phyloP scores from a whole-genome alignment of 2,888 invertebrate species.

The Acronicta alni region DNA sequence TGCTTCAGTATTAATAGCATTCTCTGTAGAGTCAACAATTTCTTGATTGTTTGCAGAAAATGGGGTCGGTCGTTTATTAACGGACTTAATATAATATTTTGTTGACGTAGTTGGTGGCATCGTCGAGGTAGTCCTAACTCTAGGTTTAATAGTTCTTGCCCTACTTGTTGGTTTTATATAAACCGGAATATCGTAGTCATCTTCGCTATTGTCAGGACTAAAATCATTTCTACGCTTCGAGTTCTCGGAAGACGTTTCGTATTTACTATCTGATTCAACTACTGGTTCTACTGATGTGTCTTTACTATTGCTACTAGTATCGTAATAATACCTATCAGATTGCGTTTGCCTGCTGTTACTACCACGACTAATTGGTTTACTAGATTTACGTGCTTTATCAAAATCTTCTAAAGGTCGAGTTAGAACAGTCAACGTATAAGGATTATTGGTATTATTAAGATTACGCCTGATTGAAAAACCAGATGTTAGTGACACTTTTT shows the following conservation, averaged over 20 bases:
- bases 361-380: slow-evolving; percentile 35
- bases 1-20: slow-evolving; percentile 66
- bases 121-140: slow-evolving; percentile 48
- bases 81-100: slow-evolving; percentile 78
- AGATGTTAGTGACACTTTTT: slow-evolving; percentile 83
- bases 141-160: slow-evolving; percentile 46
- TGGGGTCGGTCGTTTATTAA: slow-evolving; percentile 75
- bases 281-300: slow-evolving; percentile 56
- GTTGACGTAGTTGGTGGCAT: slow-evolving; percentile 57
- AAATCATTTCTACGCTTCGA: slow-evolving; percentile 68
- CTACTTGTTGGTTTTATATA: slow-evolving; percentile 62
- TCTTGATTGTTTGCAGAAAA: slow-evolving; percentile 60
- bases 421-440: slow-evolving; percentile 83
- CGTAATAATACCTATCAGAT: slow-evolving; percentile 67
- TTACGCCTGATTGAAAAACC: slow-evolving; percentile 86
- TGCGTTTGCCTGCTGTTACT: slow-evolving; percentile 56
- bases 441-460: slow-evolving; percentile 78
- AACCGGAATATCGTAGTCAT: slow-evolving; percentile 70
- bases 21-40: slow-evolving; percentile 68
- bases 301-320: slow-evolving; percentile 64
- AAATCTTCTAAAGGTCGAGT: slow-evolving; percentile 77
- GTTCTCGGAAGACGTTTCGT: slow-evolving; percentile 58
- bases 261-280: slow-evolving; percentile 53
- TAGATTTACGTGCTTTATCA: slow-evolving; percentile 54
- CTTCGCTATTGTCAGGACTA: slow-evolving; percentile 60